Base-by-base conservation (phyloP, 2,797 vertebrate species). In the Amblyopsis hoosieri region DNA sequence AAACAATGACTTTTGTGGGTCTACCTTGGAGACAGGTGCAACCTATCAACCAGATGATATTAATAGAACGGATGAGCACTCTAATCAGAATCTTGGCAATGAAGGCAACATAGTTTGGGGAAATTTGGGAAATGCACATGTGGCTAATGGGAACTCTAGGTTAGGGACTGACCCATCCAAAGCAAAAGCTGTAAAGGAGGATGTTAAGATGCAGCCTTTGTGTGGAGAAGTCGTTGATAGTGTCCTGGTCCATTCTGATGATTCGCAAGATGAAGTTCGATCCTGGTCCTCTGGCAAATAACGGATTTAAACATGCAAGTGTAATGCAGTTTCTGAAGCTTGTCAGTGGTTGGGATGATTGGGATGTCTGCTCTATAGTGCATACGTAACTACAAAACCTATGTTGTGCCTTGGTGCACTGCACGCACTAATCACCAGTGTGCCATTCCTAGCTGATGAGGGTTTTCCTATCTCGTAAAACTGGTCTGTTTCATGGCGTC, bases 281-380 rank as follows among this genome's bases (percentile, higher is more conserved):
- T 86, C 84, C 14, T 90, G 91, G 91, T 93, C 91, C 0, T 92
- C 90, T 46, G 92, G 86, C 1, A 90, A 93, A 46, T 89, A 93
- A 68, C 65, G 75, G 29, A 23, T 64, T 0, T 72, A 48, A 54
- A 8, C 31, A 45, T 6, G n/a, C 1, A 54, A 2, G 56, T 52
- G 56, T 9, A 17, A 31, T 61, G 1, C 8, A 42, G 49, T 45
- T 53, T 33, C 15, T 56, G 19, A 49, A 60, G n/a, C 2, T 46
- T 1, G 48, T 49, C 19, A 29, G 4, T 52, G n/a, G 62, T 53
- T 17, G 2, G 23, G 53, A 47, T 65, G 62, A 54, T 53, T n/a
- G 5, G 10, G 0, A 12, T 61, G 67, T 68, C 50, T 31, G 52
- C 45, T 0, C 11, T 54, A 4, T 29, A 62, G 51, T 62, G n/a